Base-by-base conservation (phyloP, 37 sponge, comb jelly and placozoan species). In the Petrosia ficiformis region DNA sequence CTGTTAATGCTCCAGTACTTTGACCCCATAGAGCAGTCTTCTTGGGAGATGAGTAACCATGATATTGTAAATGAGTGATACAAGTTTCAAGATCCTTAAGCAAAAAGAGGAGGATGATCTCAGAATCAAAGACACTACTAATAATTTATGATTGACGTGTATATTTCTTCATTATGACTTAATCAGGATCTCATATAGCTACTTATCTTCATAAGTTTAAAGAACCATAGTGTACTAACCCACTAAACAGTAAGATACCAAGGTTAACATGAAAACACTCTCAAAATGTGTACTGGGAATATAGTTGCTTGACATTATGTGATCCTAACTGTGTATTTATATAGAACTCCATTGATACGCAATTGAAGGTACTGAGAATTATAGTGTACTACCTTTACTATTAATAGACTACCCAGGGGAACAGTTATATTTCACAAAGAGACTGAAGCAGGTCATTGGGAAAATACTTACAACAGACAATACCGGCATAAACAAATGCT, bases 1-100 rank as follows among this genome's bases (percentile, higher is more conserved):
- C 87, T 24, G 72, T 39, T 43, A 77, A 29, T 33, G 67, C 82
- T 57, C 87, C 87, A 22, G 87, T 77, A 59, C 87, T 87, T 4
- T 67, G 35, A 24, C 87, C 87, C n/a, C 30, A 68, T 48, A 81
- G 4, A 32, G 82, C 77, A 4, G 87, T 87, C 54, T 57, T 58
- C 3, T 34, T 2, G 10, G 87, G 87, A 37, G 38, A 31, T 24
- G 87, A 82, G 71, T 67, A 75, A 2, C 69, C 82, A 21, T 1
- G 22, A 25, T 11, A 39, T 28, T 87, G 81, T 14, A 87, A 52
- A 40, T 70, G 65, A 5, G 22, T 11, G 16, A 82, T 54, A 54
- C 87, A 87, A 5, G 77, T 44, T 56, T 40, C 37, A 5, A 87
- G 60, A 42, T 87, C 87, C 77, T 75, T 25, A 16, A 43, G n/a